Evolutionary conservation across 2,888 invertebrate genomes (phyloP).

Genomic region (Drosophila dives): DNA sequence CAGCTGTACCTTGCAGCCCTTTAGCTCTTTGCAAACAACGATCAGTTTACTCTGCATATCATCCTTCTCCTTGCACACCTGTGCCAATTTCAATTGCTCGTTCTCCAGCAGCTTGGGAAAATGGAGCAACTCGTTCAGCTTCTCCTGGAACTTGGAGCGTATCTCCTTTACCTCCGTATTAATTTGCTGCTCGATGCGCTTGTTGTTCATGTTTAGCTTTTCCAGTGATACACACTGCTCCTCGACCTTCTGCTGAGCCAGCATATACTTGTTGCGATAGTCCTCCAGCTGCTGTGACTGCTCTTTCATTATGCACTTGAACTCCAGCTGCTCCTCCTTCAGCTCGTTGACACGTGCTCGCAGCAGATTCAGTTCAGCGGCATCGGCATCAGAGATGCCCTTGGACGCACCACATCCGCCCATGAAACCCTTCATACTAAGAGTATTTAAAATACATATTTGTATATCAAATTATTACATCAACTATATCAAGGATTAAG

Average conservation of each 20-base stretch:
- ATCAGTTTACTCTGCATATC: conserved; percentile 81
- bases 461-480: too few relatives aligned
- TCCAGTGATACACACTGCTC: conserved; percentile 82
- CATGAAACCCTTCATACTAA: conserved; percentile 69
- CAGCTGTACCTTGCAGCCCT: conserved; percentile 67
- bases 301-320: conserved; percentile 83
- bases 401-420: conserved; percentile 56
- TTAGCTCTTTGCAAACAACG: conserved; percentile 83
- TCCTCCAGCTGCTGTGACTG: conserved; percentile 84
- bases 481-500: too few relatives aligned
- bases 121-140: conserved; percentile 82
- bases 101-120: conserved; percentile 83
- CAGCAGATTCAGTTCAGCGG: conserved; percentile 76
- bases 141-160: conserved; percentile 84
- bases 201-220: conserved; percentile 83
- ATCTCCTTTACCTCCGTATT: conserved; percentile 83
- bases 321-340: conserved; percentile 83
- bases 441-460: too few relatives aligned
- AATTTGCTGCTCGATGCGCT: conserved; percentile 83
- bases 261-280: conserved; percentile 83
- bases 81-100: conserved; percentile 81
- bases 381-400: conserved; percentile 62
- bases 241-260: conserved; percentile 84
- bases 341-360: conserved; percentile 80
- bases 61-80: conserved; percentile 81